A percentile compares a stretch with the other conserved stretches of the same genome.
These are phyloP conservation scores for Zaprionus ghesquierei DNA, from an alignment of 1,140 invertebrate species.

Conservation along the genomic window DNA sequence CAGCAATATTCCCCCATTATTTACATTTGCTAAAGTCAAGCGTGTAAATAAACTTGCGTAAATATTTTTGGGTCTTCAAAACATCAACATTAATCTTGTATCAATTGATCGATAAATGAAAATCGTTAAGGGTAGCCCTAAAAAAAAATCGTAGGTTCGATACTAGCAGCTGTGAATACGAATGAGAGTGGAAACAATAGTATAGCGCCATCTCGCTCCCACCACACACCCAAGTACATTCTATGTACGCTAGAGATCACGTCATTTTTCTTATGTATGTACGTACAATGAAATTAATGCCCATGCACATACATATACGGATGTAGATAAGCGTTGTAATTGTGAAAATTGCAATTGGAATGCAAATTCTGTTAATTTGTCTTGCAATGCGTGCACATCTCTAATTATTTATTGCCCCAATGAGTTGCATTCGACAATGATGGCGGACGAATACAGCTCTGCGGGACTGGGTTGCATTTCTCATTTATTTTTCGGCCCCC, in stretches of 20 bases:
- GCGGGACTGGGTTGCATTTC: slow-evolving; percentile 41
- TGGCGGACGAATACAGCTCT: slow-evolving; percentile 36
- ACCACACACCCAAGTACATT: neutral
- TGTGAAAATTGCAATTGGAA: neutral
- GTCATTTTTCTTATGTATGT: neutral
- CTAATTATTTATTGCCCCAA: neutral
- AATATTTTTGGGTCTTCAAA: too few species aligned
- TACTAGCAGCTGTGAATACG: neutral
- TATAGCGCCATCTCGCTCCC: neutral
- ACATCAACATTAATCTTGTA: neutral
- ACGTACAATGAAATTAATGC: neutral
- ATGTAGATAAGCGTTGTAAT: neutral
- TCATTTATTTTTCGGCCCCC: neutral
- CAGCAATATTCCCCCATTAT: too few species aligned
- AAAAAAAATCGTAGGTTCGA: neutral
- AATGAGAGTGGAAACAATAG: neutral
- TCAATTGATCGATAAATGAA: neutral
- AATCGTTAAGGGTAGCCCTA: too few species aligned
- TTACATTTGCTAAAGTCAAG: too few species aligned
- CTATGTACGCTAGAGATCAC: neutral
- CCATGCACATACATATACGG: neutral
- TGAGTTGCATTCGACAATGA: slow-evolving; percentile 34
- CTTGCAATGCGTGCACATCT: neutral
- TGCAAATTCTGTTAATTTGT: neutral
- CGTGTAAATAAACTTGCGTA: too few species aligned